Evolutionary conservation across 1,140 invertebrate genomes (phyloP).

Genomic region (Atta cephalotes): DNA sequence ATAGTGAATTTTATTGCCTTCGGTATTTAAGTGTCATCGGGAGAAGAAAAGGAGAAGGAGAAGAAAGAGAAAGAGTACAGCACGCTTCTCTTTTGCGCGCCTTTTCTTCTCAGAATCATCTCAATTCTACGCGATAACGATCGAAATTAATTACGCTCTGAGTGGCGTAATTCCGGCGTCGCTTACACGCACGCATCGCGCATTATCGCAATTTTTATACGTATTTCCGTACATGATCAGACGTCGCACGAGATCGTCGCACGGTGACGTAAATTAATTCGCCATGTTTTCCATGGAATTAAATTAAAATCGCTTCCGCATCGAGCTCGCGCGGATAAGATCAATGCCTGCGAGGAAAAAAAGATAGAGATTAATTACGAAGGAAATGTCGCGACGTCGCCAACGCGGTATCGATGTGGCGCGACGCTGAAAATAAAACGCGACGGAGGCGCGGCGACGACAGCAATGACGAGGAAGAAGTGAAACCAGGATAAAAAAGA

Average conservation of each 20-base stretch:
- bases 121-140: conserved; percentile 52
- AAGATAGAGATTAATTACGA: conserved; percentile 48
- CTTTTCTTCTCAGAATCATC: conserved; percentile 50
- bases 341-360: background rate
- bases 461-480: conserved; percentile 16
- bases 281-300: conserved; percentile 52
- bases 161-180: conserved; percentile 51
- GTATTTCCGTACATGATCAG: conserved; percentile 35
- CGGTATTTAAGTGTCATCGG: conserved; percentile 74
- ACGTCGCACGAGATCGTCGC: conserved; percentile 46
- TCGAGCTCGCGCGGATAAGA: conserved; percentile 29
- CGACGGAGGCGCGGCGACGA: conserved; percentile 1
- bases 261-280: conserved; percentile 36
- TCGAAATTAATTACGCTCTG: conserved; percentile 60
- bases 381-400: conserved; percentile 36
- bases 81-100: conserved; percentile 16
- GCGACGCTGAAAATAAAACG: conserved; percentile 33
- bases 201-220: conserved; percentile 57
- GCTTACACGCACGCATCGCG: conserved; percentile 50
- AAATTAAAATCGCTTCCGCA: conserved; percentile 49
- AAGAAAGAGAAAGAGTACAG: background rate
- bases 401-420: background rate
- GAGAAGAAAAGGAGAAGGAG: background rate
- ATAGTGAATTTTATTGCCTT: conserved; percentile 69
- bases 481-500: conserved; percentile 42